A percentile compares a stretch with the other conserved stretches of the same genome.
phyloP scores from a whole-genome alignment of 2,888 invertebrate species.

The Lucinisca nassula region DNA sequence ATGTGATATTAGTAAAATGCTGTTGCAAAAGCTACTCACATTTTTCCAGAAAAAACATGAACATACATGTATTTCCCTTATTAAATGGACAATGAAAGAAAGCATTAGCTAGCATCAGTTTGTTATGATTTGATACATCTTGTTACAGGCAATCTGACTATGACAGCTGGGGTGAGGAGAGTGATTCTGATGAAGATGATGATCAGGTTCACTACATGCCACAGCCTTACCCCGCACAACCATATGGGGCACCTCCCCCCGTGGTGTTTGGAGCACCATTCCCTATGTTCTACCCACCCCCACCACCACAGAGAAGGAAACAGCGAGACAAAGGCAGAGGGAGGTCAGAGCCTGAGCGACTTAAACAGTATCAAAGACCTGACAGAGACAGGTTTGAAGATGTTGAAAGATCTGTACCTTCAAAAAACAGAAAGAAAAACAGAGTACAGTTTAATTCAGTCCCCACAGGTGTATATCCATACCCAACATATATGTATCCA shows the following conservation, averaged over 20 bases:
- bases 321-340: slow-evolving; percentile 25
- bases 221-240: slow-evolving; percentile 68
- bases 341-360: slow-evolving; percentile 35
- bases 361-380: neutral
- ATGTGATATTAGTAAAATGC: too few relatives aligned
- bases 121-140: too few relatives aligned
- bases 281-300: slow-evolving; percentile 81
- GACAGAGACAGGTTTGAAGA: slow-evolving; percentile 59
- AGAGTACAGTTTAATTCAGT: slow-evolving; percentile 60
- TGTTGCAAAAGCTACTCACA: too few relatives aligned
- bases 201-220: slow-evolving; percentile 75
- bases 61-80: too few relatives aligned
- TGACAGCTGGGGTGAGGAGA: slow-evolving; percentile 84
- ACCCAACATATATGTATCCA: slow-evolving; percentile 42
- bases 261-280: slow-evolving; percentile 80
- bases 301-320: slow-evolving; percentile 67
- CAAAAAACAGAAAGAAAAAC: slow-evolving; percentile 51
- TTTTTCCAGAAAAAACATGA: too few relatives aligned
- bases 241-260: slow-evolving; percentile 68
- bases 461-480: slow-evolving; percentile 56
- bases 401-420: slow-evolving; percentile 57
- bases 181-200: slow-evolving; percentile 74
- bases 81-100: too few relatives aligned
- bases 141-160: slow-evolving; percentile 75
- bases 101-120: too few relatives aligned